phyloP scores from a whole-genome alignment of 2,888 invertebrate species.

The Selenia dentaria region DNA sequence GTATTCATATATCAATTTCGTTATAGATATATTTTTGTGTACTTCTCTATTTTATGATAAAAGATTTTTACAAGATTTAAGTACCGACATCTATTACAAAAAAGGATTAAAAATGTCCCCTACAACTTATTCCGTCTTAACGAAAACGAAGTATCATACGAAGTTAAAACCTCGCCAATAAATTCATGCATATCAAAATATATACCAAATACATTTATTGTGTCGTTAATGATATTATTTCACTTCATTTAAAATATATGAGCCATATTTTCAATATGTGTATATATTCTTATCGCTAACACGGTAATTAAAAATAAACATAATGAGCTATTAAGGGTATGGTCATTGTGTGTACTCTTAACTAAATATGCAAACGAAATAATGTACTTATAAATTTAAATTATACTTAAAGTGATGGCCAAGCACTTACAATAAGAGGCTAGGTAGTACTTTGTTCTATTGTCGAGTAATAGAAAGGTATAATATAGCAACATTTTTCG shows the following conservation, averaged over 20 bases:
- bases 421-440: too few relatives aligned
- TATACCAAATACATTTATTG: slow-evolving; percentile 71
- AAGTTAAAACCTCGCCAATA: slow-evolving; percentile 58
- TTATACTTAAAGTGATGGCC: too few relatives aligned
- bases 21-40: slow-evolving; percentile 59
- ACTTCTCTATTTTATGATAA: slow-evolving; percentile 59
- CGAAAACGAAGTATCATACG: slow-evolving; percentile 49
- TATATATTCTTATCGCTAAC: slow-evolving; percentile 59
- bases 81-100: slow-evolving; percentile 69
- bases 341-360: slow-evolving; percentile 9
- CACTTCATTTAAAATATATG: slow-evolving; percentile 55
- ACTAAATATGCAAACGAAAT: slow-evolving; percentile 10
- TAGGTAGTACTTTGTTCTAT: slow-evolving; percentile 60
- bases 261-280: slow-evolving; percentile 53
- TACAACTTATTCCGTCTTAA: slow-evolving; percentile 48
- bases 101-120: slow-evolving; percentile 47
- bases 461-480: slow-evolving; percentile 44
- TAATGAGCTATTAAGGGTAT: slow-evolving; percentile 6
- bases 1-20: slow-evolving; percentile 59
- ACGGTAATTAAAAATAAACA: slow-evolving; percentile 55
- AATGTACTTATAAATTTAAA: slow-evolving; percentile 23
- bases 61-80: slow-evolving; percentile 62
- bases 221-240: slow-evolving; percentile 58
- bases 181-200: slow-evolving; percentile 80
- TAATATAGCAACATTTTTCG: slow-evolving; percentile 26